A percentile compares a stretch with the other conserved stretches of the same genome.
These are phyloP conservation scores for Fundulus diaphanus DNA, from an alignment of 2,797 vertebrate species.

Conservation along the genomic window DNA sequence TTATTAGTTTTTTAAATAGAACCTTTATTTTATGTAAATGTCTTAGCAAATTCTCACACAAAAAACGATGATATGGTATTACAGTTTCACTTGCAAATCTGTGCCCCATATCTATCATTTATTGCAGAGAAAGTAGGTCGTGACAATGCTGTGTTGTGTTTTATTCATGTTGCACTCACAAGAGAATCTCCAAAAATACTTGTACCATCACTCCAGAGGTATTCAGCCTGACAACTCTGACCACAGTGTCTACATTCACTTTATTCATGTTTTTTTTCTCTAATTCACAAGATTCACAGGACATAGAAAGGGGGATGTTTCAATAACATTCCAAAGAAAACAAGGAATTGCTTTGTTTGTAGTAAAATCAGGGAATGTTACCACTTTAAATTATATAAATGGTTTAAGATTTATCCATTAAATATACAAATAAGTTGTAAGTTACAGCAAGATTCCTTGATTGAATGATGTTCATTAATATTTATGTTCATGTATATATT, in stretches of 20 bases:
- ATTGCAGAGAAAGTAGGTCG: conserved; percentile 39
- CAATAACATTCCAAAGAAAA: too few relatives aligned
- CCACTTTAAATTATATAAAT: background rate
- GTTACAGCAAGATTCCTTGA: background rate
- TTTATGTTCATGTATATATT: too few relatives aligned
- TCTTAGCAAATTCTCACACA: background rate
- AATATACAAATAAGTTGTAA: background rate
- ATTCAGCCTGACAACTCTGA: conserved; percentile 11
- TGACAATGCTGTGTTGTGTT: conserved; percentile 21
- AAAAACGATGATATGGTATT: background rate
- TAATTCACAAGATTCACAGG: background rate
- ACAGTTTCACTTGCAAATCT: background rate
- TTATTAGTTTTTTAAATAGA: background rate
- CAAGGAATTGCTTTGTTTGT: background rate
- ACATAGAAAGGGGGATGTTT: background rate
- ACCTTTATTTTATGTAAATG: background rate
- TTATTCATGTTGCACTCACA: conserved; percentile 41
- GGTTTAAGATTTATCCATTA: background rate
- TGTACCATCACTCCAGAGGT: conserved; percentile 24
- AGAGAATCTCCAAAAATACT: conserved; percentile 33
- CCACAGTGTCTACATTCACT: background rate
- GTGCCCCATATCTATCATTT: conserved; percentile 24
- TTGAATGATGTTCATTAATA: background rate
- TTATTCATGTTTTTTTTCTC: background rate
- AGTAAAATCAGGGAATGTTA: background rate